These are phyloP conservation scores for Microcebus tavaratra DNA, from an alignment of 2,113 vertebrate species.

Conservation along the genomic window DNA sequence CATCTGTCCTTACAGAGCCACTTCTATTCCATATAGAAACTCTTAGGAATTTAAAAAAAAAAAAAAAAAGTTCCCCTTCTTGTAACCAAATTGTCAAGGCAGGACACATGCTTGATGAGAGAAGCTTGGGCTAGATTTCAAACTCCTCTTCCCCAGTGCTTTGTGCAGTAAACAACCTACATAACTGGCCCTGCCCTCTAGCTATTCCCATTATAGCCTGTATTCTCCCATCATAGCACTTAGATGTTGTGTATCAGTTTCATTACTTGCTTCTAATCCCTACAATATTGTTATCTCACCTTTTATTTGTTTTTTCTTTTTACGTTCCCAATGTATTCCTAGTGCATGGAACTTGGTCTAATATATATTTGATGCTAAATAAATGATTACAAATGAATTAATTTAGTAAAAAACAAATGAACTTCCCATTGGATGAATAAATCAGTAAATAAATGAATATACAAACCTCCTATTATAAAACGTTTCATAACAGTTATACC, in stretches of 20 bases:
- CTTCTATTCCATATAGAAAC: background rate
- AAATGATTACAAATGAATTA: background rate
- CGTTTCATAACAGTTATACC: background rate
- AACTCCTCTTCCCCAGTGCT: background rate
- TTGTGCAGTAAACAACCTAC: background rate
- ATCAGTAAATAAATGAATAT: background rate
- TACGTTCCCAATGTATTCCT: background rate
- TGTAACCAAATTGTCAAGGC: background rate
- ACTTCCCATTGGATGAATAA: background rate
- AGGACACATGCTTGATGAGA: background rate
- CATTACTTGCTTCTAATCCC: background rate
- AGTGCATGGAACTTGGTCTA: background rate
- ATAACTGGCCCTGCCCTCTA: background rate
- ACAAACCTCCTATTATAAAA: background rate
- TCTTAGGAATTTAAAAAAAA: background rate
- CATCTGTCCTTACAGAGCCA: background rate
- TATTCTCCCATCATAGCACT: background rate
- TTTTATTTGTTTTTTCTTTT: background rate
- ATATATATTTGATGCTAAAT: background rate
- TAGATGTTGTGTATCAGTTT: background rate
- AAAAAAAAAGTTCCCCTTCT: background rate
- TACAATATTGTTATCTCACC: background rate
- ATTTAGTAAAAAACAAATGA: background rate
- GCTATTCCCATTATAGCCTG: background rate
- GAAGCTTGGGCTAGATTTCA: background rate